Evolutionary conservation across 2,113 vertebrate species (phyloP).

Genomic region (Ptilonorhynchus violaceus): DNA sequence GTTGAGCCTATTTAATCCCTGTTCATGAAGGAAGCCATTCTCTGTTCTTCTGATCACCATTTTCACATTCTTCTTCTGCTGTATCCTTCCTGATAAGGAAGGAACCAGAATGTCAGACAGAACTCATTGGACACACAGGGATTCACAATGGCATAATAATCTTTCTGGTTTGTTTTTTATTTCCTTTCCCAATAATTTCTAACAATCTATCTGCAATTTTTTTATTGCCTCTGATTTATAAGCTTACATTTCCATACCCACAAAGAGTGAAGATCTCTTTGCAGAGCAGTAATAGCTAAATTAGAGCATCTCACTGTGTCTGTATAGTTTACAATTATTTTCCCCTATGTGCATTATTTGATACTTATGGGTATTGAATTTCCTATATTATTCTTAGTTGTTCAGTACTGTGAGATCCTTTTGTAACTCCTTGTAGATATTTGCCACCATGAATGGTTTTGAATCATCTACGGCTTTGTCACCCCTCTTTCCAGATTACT

Average conservation of each 20-base stretch:
- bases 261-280: background rate
- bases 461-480: background rate
- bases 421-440: background rate
- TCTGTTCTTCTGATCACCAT: background rate
- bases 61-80: background rate
- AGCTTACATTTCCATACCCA: background rate
- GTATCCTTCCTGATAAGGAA: background rate
- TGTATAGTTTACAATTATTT: background rate
- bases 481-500: background rate
- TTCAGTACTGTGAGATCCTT: background rate
- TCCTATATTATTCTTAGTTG: background rate
- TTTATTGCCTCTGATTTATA: background rate
- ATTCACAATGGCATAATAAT: background rate
- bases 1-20: background rate
- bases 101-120: fast-evolving
- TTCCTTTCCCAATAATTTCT: background rate
- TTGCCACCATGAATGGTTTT: background rate
- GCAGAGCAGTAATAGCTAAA: background rate
- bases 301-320: background rate
- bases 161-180: background rate
- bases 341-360: background rate
- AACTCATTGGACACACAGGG: background rate
- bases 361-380: background rate
- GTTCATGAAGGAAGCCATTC: background rate
- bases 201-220: background rate